phyloP scores from a whole-genome alignment of 2,113 vertebrate species.

The Orientallactaga bullata region DNA sequence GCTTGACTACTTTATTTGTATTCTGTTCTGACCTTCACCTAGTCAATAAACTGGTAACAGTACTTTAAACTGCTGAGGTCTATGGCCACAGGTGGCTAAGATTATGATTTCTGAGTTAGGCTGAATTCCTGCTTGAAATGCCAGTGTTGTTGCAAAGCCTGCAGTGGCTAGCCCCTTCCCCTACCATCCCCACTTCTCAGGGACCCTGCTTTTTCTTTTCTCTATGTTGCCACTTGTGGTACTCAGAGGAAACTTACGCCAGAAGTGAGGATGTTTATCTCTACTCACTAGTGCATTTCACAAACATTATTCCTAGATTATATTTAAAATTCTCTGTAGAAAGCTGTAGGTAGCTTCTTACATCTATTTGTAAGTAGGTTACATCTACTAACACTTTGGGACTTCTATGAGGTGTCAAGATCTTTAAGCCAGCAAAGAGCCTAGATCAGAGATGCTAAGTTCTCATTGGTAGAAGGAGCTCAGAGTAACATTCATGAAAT shows the following conservation, averaged over 20 bases:
- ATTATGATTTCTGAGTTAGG: background rate
- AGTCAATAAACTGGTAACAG: background rate
- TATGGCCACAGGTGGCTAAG: background rate
- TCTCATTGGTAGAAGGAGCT: background rate
- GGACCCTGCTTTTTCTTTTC: background rate
- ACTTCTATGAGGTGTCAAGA: background rate
- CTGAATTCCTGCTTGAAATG: background rate
- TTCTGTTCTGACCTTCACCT: slow-evolving; percentile 53
- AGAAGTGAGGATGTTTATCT: background rate
- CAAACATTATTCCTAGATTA: background rate
- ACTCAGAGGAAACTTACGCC: background rate
- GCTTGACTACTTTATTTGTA: slow-evolving; percentile 19
- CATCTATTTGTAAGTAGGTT: background rate
- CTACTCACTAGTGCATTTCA: background rate
- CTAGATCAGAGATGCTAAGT: background rate
- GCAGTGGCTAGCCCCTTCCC: background rate
- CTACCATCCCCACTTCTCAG: background rate
- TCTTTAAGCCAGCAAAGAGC: background rate
- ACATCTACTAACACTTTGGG: background rate
- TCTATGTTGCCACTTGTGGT: background rate
- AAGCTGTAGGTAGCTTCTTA: background rate
- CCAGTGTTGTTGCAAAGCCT: background rate
- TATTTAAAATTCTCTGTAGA: background rate
- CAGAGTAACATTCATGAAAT: background rate
- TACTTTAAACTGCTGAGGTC: slow-evolving; percentile 6